These are phyloP conservation scores for mouse (Mus musculus) DNA, from an alignment of 2,113 vertebrate genomes.

Conservation along the genomic window DNA sequence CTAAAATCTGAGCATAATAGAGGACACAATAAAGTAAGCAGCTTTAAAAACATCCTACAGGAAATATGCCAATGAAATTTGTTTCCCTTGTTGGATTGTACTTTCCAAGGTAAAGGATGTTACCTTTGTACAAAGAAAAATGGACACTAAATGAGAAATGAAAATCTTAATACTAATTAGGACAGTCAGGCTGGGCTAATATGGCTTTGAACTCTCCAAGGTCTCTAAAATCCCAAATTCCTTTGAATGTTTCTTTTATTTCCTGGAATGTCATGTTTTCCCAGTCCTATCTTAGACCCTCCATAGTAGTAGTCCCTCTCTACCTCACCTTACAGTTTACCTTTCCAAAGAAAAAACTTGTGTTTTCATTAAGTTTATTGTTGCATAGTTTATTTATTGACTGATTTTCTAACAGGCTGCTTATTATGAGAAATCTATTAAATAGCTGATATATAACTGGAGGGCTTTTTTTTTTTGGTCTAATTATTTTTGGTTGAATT, in stretches of 20 bases:
- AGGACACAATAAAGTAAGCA: neutral
- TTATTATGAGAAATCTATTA: conserved; percentile 28
- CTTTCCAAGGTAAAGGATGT: conserved; percentile 51
- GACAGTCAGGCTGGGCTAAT: neutral
- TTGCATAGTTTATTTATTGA: neutral
- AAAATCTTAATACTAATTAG: neutral
- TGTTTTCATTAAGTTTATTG: conserved; percentile 18
- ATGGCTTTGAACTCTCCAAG: neutral
- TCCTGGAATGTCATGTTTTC: neutral
- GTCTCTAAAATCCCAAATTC: neutral
- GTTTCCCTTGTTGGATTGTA: neutral
- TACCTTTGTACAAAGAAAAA: neutral
- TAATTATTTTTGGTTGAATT: neutral
- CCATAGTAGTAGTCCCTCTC: neutral
- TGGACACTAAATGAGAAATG: neutral
- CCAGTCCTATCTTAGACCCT: neutral
- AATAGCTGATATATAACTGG: neutral
- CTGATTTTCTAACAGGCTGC: neutral
- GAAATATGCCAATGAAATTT: neutral
- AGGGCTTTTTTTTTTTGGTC: conserved; percentile 5
- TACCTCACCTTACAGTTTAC: neutral
- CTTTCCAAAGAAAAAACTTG: neutral
- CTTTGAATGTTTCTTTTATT: neutral
- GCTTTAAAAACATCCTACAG: neutral
- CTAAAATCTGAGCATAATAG: neutral